A percentile compares a stretch with the other conserved stretches of the same genome.
Evolutionary conservation across 2,113 vertebrate genomes (phyloP).

Genomic region (Tachycineta bicolor): DNA sequence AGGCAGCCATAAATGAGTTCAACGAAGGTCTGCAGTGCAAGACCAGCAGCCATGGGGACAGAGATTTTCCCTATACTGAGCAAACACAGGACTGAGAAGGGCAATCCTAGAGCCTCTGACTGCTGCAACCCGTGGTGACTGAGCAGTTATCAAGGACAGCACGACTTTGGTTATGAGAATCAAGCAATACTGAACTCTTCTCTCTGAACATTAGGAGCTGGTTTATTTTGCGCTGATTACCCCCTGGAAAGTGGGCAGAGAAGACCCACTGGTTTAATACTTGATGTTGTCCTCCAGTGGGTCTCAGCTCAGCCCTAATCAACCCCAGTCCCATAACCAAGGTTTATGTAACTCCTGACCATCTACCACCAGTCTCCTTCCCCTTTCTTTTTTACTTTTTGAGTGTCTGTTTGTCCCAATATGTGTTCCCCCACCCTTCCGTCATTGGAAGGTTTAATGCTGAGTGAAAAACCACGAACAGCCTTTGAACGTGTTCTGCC

Average conservation of each 20-base stretch:
- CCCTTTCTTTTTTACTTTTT: neutral
- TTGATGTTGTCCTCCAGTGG: neutral
- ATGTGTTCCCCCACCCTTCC: constrained; percentile 60
- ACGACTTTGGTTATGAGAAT: neutral
- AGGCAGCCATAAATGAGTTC: neutral
- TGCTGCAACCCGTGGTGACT: neutral
- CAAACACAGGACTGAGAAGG: neutral
- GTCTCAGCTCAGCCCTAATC: neutral
- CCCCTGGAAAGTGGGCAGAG: neutral
- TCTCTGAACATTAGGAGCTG: neutral
- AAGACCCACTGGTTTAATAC: neutral
- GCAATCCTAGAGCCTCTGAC: neutral
- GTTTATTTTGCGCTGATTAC: neutral
- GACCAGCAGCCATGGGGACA: neutral
- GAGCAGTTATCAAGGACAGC: neutral
- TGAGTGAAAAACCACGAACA: constrained; percentile 68
- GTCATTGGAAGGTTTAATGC: constrained; percentile 66
- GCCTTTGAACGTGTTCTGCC: constrained; percentile 58
- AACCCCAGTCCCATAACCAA: neutral
- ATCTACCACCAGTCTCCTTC: neutral
- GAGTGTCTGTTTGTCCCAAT: constrained; percentile 44
- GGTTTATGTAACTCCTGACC: neutral
- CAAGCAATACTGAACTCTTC: neutral
- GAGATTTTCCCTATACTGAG: neutral
- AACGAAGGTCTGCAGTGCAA: neutral